Evolutionary conservation across 2,888 invertebrate genomes (phyloP), one percentile per base, ranked within the genome.

Genomic region (Bombylius major): DNA sequence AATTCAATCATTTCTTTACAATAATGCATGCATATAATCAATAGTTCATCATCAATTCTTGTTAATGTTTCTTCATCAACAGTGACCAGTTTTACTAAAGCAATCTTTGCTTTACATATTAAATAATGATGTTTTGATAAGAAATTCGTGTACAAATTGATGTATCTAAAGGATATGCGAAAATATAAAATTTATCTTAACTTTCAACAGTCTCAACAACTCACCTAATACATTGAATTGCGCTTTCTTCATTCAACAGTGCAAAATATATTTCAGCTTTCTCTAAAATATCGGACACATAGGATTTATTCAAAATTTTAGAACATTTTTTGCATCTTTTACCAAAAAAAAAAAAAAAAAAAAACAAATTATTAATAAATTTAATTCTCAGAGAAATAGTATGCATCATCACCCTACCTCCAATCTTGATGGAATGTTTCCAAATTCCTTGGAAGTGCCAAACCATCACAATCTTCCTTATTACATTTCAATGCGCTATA

Each of bases 101-200:
- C 83, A 49, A 87, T 70, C 64, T 82, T 82, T n/a, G 85, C 83
- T 66, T 89, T 88, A 5, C 81, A 80, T 70, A 88, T 78, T 69
- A 87, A 86, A 72, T 78, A 86, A 70, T 90, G 89, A 58, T 80
- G 79, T 0, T 79, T 77, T 54, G 86, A 84, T 11, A 89, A 75
- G 66, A 82, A 78, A 62, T 77, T 77, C 62, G 77, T 76, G 68
- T 84, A 82, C 64, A 81, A 79, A 52, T 72, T 70, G 6, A 87
- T 73, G 66, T 86, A 88, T 56, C 79, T 79, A 23, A 23, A 23
- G 23, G 23, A 23, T 23, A 23, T 23, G 23, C 1, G 3, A 23
- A 23, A 23, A 23, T 23, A 23, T 23, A 23, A n/a, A 23, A 23
- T 23, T 23, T 23, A 23, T 23, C 1, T 23, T 3, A 23, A 23